phyloP scores from a whole-genome alignment of 1,140 invertebrate genomes.

The Trialeurodes vaporariorum region DNA sequence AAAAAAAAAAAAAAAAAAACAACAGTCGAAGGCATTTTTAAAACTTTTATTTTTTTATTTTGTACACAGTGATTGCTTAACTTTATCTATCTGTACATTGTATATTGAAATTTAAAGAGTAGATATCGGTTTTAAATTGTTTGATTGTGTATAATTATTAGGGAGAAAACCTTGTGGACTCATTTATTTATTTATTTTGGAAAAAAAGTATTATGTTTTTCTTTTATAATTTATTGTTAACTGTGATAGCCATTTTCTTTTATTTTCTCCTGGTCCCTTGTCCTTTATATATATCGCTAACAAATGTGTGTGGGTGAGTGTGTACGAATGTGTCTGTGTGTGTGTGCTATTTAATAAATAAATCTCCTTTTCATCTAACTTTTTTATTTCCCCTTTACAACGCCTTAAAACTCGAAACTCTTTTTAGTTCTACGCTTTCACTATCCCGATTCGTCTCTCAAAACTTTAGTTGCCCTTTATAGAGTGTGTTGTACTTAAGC shows the following conservation, averaged over 20 bases:
- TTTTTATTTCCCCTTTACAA: no score
- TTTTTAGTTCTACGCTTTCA: no score
- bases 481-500: no score
- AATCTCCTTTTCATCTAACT: no score
- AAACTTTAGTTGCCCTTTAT: no score
- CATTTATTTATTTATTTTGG: not conserved
- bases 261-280: not conserved
- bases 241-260: not conserved
- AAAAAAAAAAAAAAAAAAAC: no score
- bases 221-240: not conserved
- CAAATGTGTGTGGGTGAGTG: no score
- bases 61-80: not conserved
- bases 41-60: not conserved
- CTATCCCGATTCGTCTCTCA: no score
- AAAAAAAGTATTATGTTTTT: not conserved
- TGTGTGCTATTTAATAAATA: no score
- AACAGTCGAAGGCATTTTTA: not conserved
- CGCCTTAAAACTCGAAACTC: no score
- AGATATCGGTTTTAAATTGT: not conserved
- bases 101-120: not conserved
- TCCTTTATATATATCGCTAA: not conserved
- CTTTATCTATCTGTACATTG: not conserved
- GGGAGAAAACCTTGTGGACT: not conserved
- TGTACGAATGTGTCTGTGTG: not conserved
- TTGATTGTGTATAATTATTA: not conserved